A percentile compares a stretch with the other conserved stretches of the same genome.
These are phyloP conservation scores for Leptodactylus fallax DNA, from an alignment of 2,797 vertebrate genomes.

Conservation along the genomic window DNA sequence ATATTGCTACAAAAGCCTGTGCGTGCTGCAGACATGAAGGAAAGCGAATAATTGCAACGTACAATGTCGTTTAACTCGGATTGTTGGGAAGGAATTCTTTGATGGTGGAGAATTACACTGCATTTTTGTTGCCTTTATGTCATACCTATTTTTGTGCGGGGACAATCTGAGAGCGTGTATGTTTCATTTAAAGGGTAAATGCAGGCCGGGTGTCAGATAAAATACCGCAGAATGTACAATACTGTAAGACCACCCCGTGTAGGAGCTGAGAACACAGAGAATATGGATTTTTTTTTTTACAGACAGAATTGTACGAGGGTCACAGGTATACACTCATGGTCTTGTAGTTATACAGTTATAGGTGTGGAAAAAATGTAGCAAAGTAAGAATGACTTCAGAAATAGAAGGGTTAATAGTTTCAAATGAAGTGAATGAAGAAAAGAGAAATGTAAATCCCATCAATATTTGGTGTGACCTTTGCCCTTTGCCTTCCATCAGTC, in stretches of 20 bases:
- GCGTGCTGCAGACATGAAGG: conserved; percentile 64
- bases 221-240: not conserved
- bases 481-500: too few species aligned
- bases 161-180: not conserved
- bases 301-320: not conserved
- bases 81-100: conserved; percentile 61
- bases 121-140: conserved; percentile 38
- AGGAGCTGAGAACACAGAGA: not conserved
- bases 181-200: conserved; percentile 36
- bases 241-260: conserved; percentile 33
- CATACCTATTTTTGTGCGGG: not conserved
- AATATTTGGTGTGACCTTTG: too few species aligned
- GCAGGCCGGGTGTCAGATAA: not conserved
- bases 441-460: too few species aligned
- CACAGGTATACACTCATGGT: not conserved
- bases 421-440: too few species aligned
- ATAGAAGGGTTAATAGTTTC: too few species aligned
- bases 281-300: not conserved
- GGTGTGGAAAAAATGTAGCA: too few species aligned
- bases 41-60: conserved; percentile 54
- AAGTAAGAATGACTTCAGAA: not conserved
- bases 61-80: conserved; percentile 61
- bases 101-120: conserved; percentile 46
- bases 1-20: conserved; percentile 65
- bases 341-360: not conserved